Evolutionary conservation across 2,888 invertebrate species (phyloP).

Genomic region (Cantharis lateralis): DNA sequence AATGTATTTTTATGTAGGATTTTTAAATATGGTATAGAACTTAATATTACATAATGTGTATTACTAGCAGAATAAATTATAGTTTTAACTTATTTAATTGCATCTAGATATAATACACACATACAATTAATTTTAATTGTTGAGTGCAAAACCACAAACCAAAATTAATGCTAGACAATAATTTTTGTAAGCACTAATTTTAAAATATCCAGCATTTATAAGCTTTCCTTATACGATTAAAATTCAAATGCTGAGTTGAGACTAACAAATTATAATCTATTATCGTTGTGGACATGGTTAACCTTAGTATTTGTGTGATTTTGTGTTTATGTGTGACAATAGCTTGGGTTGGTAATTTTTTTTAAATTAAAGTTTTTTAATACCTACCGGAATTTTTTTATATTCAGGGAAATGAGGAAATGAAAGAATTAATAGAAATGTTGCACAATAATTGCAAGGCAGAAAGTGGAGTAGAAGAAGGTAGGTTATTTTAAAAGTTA

Average conservation of each 20-base stretch:
- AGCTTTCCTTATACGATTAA: not conserved
- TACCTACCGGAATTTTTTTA: no score
- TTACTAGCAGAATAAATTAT: not conserved
- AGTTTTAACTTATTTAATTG: not conserved
- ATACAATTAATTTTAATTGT: not conserved
- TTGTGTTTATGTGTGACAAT: not conserved
- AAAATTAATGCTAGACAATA: not conserved
- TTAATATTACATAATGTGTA: not conserved
- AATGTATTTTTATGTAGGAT: no score
- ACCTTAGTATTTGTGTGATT: not conserved
- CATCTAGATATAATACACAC: not conserved
- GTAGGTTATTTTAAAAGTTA: conserved; percentile 37
- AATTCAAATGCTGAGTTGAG: not conserved
- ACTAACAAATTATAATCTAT: not conserved
- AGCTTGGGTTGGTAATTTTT: no score
- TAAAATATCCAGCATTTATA: not conserved
- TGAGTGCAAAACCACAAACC: not conserved
- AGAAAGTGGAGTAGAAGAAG: conserved; percentile 52
- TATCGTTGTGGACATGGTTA: not conserved
- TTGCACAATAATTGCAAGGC: conserved; percentile 50
- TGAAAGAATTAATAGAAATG: conserved; percentile 49
- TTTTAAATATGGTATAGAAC: no score
- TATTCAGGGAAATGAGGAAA: conserved; percentile 42
- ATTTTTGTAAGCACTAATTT: not conserved
- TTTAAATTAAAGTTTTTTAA: no score